These are phyloP conservation scores for Ladona fulva DNA, from an alignment of 1,140 invertebrate species.

Conservation along the genomic window DNA sequence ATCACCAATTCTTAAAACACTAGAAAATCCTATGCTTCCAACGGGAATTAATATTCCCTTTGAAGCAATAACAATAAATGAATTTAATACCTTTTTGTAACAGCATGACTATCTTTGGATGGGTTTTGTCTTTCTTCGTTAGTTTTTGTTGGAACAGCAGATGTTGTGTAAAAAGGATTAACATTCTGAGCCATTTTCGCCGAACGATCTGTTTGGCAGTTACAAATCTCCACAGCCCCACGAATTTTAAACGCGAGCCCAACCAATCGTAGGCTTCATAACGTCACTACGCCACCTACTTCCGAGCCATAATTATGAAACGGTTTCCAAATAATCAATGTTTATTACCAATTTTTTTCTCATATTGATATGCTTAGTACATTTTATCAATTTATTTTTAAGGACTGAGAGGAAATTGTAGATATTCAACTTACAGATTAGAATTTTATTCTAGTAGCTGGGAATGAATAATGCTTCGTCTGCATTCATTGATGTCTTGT, in stretches of 20 bases:
- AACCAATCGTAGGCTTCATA: not conserved
- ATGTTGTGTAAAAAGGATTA: slow-evolving; percentile 61
- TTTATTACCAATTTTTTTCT: not conserved
- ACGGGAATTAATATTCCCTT: not conserved
- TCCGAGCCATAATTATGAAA: not conserved
- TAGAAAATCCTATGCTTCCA: not conserved
- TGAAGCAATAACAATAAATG: not conserved
- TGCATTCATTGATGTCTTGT: no score
- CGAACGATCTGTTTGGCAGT: not conserved
- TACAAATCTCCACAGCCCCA: not conserved
- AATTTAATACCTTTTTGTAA: slow-evolving; percentile 64
- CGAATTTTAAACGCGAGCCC: not conserved
- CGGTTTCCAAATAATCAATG: not conserved
- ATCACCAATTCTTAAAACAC: not conserved
- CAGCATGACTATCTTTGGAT: slow-evolving; percentile 73
- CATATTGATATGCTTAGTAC: no score
- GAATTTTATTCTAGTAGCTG: no score
- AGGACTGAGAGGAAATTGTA: no score
- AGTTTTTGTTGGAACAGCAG: slow-evolving; percentile 56
- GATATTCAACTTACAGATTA: no score
- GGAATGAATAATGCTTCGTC: no score
- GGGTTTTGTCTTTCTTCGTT: slow-evolving; percentile 58
- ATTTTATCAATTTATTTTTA: no score
- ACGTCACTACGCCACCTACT: not conserved
- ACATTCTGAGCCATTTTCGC: slow-evolving; percentile 69